These are phyloP conservation scores for Bubo blakistoni DNA, from an alignment of 2,113 vertebrate species.

Conservation along the genomic window DNA sequence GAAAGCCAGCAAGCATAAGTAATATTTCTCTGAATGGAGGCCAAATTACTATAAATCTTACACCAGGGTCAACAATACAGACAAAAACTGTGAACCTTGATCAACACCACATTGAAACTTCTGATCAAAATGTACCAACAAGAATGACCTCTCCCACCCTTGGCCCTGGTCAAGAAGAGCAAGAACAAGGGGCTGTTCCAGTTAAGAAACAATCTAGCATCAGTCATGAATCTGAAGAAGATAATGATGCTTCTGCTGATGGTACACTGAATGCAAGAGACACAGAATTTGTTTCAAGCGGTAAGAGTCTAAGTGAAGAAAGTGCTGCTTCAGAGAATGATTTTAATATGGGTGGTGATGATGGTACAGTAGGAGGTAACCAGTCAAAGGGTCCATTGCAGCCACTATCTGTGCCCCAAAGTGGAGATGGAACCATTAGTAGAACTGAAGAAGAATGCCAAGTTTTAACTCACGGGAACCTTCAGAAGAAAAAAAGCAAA, in stretches of 20 bases:
- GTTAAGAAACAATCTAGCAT: conserved; percentile 71
- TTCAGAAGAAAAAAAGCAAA: conserved; percentile 85
- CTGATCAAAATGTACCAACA: conserved; percentile 68
- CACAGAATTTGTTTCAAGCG: conserved; percentile 78
- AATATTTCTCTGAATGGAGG: conserved; percentile 84
- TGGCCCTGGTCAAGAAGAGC: conserved; percentile 70
- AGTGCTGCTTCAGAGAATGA: conserved; percentile 74
- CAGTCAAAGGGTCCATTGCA: conserved; percentile 62
- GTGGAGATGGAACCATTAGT: conserved; percentile 60
- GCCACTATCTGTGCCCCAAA: conserved; percentile 53
- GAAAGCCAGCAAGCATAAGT: conserved; percentile 80
- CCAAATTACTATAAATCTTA: conserved; percentile 82
- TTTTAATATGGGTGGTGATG: conserved; percentile 75
- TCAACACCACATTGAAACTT: conserved; percentile 72
- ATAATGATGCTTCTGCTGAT: conserved; percentile 70
- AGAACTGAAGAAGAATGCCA: conserved; percentile 80
- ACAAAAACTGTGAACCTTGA: conserved; percentile 73
- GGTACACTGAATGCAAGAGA: conserved; percentile 72
- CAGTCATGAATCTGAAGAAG: conserved; percentile 73
- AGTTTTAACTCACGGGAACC: conserved; percentile 75
- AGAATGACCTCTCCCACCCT: conserved; percentile 66
- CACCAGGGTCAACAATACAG: conserved; percentile 72
- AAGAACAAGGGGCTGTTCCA: conserved; percentile 64
- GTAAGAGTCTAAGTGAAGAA: conserved; percentile 79
- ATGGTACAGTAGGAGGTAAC: conserved; percentile 68